phyloP scores from a whole-genome alignment of 2,113 vertebrate species.

The Hyperoodon ampullatus region DNA sequence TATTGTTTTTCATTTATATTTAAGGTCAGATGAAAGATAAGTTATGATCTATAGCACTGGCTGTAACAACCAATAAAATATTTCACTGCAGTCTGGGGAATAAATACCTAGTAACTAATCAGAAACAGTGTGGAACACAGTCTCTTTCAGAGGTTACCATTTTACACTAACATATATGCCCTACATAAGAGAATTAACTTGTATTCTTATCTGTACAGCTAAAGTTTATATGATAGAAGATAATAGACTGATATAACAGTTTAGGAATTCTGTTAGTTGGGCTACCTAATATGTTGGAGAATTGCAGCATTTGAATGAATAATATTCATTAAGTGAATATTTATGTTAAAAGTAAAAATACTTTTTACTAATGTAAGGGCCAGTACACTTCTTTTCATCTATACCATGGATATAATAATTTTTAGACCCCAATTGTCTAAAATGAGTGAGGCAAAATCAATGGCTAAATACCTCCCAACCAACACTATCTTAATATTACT shows the following conservation, averaged over 20 bases:
- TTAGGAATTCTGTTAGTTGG: constrained; percentile 58
- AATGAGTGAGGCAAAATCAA: not conserved
- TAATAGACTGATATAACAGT: constrained; percentile 18
- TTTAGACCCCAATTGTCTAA: not conserved
- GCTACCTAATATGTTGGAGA: constrained; percentile 34
- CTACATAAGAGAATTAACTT: constrained; percentile 33
- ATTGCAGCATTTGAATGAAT: not conserved
- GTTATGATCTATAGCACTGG: constrained; percentile 69
- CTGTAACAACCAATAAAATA: constrained; percentile 71
- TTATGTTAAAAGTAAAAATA: not conserved
- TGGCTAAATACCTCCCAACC: not conserved
- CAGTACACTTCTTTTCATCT: not conserved
- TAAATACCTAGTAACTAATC: constrained; percentile 70
- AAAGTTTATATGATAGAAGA: not conserved
- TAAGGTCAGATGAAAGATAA: constrained; percentile 83
- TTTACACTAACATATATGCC: not conserved
- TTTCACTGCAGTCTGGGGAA: constrained; percentile 64
- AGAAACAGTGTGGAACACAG: not conserved
- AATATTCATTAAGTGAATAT: not conserved
- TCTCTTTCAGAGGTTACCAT: constrained; percentile 56
- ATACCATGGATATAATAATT: not conserved
- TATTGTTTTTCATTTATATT: constrained; percentile 85
- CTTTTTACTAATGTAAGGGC: not conserved
- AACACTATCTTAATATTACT: not conserved
- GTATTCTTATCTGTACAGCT: not conserved